phyloP scores from a whole-genome alignment of 92 coral and sea anemone species.

The Galaxea fascicularis region DNA sequence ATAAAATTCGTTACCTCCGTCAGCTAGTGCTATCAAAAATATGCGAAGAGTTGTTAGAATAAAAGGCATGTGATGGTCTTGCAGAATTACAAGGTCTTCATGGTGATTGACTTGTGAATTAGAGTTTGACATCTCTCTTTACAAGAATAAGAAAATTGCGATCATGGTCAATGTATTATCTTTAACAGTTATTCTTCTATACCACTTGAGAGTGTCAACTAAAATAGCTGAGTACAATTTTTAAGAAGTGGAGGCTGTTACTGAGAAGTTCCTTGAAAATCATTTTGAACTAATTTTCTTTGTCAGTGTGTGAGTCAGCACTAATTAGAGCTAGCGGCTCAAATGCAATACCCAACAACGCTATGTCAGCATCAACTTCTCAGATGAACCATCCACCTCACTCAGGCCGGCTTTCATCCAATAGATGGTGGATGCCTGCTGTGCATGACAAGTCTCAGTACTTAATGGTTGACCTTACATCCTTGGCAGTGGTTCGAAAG shows the following conservation, averaged over 20 bases:
- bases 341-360: slow-evolving; percentile 2
- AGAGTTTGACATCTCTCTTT: no score
- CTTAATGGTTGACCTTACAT: slow-evolving; percentile 8
- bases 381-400: slow-evolving; percentile 1
- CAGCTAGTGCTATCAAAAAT: no score
- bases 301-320: not conserved
- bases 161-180: no score
- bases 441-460: not conserved
- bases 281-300: not conserved
- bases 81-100: no score
- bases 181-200: no score
- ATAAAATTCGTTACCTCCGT: no score
- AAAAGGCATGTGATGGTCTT: no score
- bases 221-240: no score
- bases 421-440: slow-evolving; percentile 24
- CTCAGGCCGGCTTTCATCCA: slow-evolving; percentile 16
- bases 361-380: slow-evolving; percentile 26
- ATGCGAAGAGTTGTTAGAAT: no score
- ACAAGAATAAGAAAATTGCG: no score
- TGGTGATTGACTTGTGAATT: no score
- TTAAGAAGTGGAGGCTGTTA: not conserved
- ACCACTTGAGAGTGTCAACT: no score
- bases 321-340: not conserved
- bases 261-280: not conserved
- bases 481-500: not conserved